Base-by-base conservation (phyloP, 2,113 vertebrate genomes). In the Triplophysa tibetana region DNA sequence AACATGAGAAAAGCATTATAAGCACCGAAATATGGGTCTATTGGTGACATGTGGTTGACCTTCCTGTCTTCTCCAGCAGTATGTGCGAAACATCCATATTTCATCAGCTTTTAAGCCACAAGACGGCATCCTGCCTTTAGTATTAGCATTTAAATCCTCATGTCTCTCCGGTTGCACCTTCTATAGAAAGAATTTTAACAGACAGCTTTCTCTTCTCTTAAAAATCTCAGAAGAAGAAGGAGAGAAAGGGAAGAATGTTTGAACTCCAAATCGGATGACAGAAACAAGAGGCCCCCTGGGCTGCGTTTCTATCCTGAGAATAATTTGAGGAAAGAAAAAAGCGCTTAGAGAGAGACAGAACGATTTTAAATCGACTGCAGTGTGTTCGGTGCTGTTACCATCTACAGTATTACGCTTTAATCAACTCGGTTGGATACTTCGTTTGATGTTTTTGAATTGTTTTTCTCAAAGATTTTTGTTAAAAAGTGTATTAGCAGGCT, bases 121-220 rank as follows among this genome's bases (percentile, higher is more conserved):
- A 90, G 88, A 85, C 68, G 6, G 87, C 87, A 89, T 90, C 78
- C 84, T 85, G 86, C 85, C 86, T 86, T 84, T 88, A 90, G 90
- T 89, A 89, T 92, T 91, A 89, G 86, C 89, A 92, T 93, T 91
- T 91, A 90, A 91, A 91, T 92, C 87, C 90, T 79, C 81, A 81
- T 65, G 60, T 56, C 79, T 80, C 85, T 84, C 73, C 74, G 48
- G 61, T 58, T 26, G 77, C 73, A 64, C 63, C 45, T 82, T 68
- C 80, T 19, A 63, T 85, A 60, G 48, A 45, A 58, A 75, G 17
- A 80, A 70, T 43, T 85, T 85, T 86, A 77, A 61, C 62, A 68
- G 61, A 67, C 62, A 78, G 26, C 82, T 78, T 87, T 77, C 65
- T 65, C 70, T 64, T 61, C 66, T 41, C 66, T 58, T 82, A 78